These are phyloP conservation scores for Hippopotamyrus pictus DNA, from an alignment of 2,797 vertebrate genomes.

Conservation along the genomic window DNA sequence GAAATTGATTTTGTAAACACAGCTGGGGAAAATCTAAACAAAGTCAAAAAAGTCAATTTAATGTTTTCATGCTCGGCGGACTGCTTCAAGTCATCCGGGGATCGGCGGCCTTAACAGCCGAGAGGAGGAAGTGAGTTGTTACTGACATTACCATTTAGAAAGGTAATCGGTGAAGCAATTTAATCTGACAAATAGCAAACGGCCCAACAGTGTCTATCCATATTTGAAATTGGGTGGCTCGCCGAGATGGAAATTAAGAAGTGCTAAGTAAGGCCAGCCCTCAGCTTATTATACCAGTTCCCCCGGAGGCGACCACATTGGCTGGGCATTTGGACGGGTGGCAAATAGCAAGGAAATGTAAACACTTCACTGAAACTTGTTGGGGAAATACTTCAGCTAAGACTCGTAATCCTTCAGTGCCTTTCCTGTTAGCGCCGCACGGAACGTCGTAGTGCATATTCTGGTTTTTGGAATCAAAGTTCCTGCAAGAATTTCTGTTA, in stretches of 20 bases:
- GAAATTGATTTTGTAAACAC: constrained; percentile 20
- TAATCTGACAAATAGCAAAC: constrained; percentile 31
- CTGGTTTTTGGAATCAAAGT: not conserved
- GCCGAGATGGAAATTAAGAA: constrained; percentile 26
- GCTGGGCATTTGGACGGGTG: not conserved
- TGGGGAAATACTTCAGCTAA: not conserved
- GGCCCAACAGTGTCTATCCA: constrained; percentile 23
- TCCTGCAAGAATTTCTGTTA: not conserved
- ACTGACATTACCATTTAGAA: constrained; percentile 30
- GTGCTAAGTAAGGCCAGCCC: constrained; percentile 10
- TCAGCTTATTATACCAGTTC: not conserved
- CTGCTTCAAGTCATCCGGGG: constrained; percentile 26
- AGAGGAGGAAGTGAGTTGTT: constrained; percentile 11
- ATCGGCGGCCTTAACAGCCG: not conserved
- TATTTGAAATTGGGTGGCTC: constrained; percentile 25
- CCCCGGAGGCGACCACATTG: not conserved
- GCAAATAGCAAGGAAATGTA: not conserved
- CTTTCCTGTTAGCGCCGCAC: not conserved
- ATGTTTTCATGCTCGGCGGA: constrained; percentile 32
- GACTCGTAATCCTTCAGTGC: not conserved
- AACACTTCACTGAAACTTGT: not conserved
- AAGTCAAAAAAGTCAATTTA: constrained; percentile 35
- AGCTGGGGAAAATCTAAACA: constrained; percentile 31
- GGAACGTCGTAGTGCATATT: not conserved
- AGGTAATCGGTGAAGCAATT: constrained; percentile 30